These are phyloP conservation scores for Steromphala cineraria DNA, from an alignment of 2,888 invertebrate genomes.

Conservation along the genomic window DNA sequence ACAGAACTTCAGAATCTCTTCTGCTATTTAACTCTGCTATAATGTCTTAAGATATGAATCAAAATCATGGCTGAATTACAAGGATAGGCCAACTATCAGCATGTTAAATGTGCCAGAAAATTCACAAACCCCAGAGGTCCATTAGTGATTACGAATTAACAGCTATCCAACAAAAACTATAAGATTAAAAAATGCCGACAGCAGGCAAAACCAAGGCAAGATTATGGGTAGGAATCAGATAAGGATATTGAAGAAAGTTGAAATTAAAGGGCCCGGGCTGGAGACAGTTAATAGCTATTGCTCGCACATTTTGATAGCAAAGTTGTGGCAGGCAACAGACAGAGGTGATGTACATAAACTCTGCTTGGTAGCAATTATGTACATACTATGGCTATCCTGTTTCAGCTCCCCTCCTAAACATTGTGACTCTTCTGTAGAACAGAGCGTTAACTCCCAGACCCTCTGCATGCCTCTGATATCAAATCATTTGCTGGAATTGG, in stretches of 20 bases:
- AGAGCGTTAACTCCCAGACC: slow-evolving; percentile 7
- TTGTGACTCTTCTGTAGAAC: background rate
- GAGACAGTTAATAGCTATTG: background rate
- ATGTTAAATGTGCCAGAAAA: background rate
- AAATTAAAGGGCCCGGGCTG: background rate
- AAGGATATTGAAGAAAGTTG: background rate
- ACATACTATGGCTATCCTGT: slow-evolving; percentile 5
- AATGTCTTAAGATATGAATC: background rate
- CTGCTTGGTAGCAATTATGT: slow-evolving; percentile 16
- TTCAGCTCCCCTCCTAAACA: slow-evolving; percentile 12
- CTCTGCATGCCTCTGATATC: slow-evolving; percentile 17
- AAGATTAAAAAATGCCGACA: no score
- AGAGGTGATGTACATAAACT: slow-evolving; percentile 4
- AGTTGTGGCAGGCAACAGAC: background rate
- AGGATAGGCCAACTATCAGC: background rate
- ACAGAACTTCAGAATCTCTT: background rate
- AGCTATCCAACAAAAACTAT: no score
- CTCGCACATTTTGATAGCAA: background rate
- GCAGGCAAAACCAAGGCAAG: no score
- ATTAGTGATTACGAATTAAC: background rate
- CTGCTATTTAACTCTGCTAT: background rate
- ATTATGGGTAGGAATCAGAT: no score
- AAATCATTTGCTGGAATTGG: slow-evolving; percentile 15
- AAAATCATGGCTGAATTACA: background rate
- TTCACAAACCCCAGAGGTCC: background rate